A percentile compares a stretch with the other conserved stretches of the same genome.
phyloP scores from a whole-genome alignment of 2,888 invertebrate genomes.

The Cacoxenus indagator region DNA sequence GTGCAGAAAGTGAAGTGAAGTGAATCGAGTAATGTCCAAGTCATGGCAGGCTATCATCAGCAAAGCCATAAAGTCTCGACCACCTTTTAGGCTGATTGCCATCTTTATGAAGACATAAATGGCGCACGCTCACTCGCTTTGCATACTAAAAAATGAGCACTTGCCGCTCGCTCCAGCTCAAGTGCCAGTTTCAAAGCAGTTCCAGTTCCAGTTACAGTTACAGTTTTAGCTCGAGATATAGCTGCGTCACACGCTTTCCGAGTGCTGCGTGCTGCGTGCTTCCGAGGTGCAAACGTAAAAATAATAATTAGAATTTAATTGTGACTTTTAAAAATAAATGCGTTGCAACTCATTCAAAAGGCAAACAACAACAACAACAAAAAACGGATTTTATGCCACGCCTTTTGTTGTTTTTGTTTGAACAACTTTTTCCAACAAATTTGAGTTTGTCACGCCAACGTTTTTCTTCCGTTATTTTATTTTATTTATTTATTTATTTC shows the following conservation, averaged over 20 bases:
- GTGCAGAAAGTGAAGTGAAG: too few relatives aligned
- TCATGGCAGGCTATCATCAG: slow-evolving; percentile 6
- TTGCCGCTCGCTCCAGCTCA: neutral
- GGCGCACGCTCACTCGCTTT: slow-evolving; percentile 21
- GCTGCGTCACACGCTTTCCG: neutral
- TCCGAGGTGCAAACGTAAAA: slow-evolving; percentile 25
- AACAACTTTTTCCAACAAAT: neutral
- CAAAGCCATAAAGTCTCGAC: slow-evolving; percentile 2
- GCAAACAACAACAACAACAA: too few relatives aligned
- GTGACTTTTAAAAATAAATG: slow-evolving; percentile 9
- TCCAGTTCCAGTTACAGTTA: neutral
- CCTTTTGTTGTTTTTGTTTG: neutral
- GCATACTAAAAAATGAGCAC: neutral
- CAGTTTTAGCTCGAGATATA: too few relatives aligned
- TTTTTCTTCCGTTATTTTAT: neutral
- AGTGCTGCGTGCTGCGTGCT: slow-evolving; percentile 6
- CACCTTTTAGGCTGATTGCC: slow-evolving; percentile 49
- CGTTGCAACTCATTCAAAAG: neutral
- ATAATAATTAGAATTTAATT: slow-evolving; percentile 50
- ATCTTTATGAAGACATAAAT: slow-evolving; percentile 63
- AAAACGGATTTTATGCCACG: neutral
- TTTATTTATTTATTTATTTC: too few relatives aligned
- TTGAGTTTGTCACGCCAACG: slow-evolving; percentile 7
- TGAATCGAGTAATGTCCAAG: too few relatives aligned
- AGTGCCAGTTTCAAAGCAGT: neutral